Percentiles rank a stretch among this genome's conserved stretches.
These are phyloP conservation scores for Nesometra sesokonis DNA, from an alignment of 35 echinoderm and acorn worm species.

Conservation along the genomic window DNA sequence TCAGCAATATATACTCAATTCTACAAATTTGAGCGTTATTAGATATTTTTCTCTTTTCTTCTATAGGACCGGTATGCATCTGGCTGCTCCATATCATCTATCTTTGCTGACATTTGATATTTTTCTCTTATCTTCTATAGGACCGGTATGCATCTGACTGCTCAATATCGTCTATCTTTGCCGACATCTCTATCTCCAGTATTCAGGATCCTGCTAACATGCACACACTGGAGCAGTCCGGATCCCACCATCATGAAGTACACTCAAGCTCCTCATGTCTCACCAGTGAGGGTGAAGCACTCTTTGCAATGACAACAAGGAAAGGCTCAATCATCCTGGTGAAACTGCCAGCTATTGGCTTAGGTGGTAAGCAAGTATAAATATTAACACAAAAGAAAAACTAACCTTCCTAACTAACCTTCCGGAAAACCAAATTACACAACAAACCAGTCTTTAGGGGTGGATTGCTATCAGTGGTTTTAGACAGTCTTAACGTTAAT, in stretches of 20 bases:
- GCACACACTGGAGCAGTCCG: constrained; percentile 56
- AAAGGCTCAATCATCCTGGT: constrained; percentile 58
- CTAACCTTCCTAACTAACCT: too few relatives aligned
- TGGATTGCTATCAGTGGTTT: too few relatives aligned
- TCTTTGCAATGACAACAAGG: constrained; percentile 72
- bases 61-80: not conserved
- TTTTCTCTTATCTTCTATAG: not conserved
- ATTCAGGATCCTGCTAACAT: constrained; percentile 78
- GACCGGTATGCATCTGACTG: not conserved
- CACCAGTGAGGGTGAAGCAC: constrained; percentile 65
- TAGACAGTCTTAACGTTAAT: too few relatives aligned
- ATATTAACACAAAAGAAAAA: too few relatives aligned
- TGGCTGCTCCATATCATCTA: constrained; percentile 31
- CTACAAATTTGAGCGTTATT: too few relatives aligned
- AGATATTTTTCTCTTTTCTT: too few relatives aligned
- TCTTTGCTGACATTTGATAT: constrained; percentile 95
- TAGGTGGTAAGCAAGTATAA: constrained; percentile 38
- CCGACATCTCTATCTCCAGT: constrained; percentile 65
- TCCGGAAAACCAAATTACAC: too few relatives aligned
- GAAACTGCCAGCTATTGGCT: constrained; percentile 62
- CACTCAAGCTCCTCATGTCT: constrained; percentile 76
- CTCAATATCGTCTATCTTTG: constrained; percentile 71
- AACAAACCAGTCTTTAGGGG: too few relatives aligned
- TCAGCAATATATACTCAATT: too few relatives aligned
- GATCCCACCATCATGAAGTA: constrained; percentile 54